Base-by-base conservation (phyloP, 2,113 vertebrate genomes). In the Oncorhynchus keta region DNA sequence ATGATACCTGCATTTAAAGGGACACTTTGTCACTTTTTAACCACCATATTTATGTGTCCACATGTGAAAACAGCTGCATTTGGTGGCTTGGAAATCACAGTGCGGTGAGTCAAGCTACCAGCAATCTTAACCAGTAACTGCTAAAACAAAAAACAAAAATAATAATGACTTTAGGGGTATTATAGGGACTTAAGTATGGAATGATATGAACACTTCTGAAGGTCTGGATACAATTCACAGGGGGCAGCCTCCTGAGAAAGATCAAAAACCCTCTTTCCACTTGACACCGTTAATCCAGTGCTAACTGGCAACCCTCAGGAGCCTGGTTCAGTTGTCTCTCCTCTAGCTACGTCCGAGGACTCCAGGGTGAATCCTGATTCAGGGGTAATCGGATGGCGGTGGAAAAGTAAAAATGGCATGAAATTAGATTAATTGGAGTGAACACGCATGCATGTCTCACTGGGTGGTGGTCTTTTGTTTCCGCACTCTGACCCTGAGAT, bases 261-360 rank as follows among this genome's bases (percentile, higher is more conserved):
- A 81, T 66, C 74, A 82, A 92, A 94, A 91, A 86, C 85, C 87
- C 84, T 82, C 80, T 91, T 79, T 80, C 62, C 65, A 80, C 90
- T 92, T 91, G 90, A 93, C 90, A 91, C 89, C 89, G 90, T 93
- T 92, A 93, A 84, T 6, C 85, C 68, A 88, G 85, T 88, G 90
- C 91, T 93, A 90, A 91, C 86, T 82, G 75, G 62, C 84, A 74
- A 89, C 90, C 89, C 89, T 85, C 80, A 89, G 85, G 91, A 88
- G 81, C 61, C 72, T 80, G 73, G 82, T 72, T 79, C 81, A 84
- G 77, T 55, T 51, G 84, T 84, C 81, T 20, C 49, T 78, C 75
- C 75, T 79, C 75, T 49, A 85, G 84, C 55, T 79, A 75, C 73
- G 76, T 88, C 79, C 77, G 71, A 82, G 73, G 74, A 68, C 49